A percentile compares a stretch with the other conserved stretches of the same genome.
phyloP scores from a whole-genome alignment of 2,797 vertebrate genomes.

The Decapterus maruadsi region DNA sequence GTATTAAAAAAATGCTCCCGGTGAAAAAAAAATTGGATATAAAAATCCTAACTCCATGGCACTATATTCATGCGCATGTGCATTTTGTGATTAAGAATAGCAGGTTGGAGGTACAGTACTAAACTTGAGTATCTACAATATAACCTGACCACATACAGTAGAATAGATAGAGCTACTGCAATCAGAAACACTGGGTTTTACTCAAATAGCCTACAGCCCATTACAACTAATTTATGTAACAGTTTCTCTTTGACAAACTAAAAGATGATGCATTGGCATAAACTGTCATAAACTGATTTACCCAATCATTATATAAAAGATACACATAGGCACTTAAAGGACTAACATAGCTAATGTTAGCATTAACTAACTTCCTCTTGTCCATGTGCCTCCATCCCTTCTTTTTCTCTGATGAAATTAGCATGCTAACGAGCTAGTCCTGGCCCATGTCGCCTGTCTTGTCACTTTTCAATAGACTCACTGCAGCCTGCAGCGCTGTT shows the following conservation, averaged over 20 bases:
- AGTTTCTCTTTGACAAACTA: background rate
- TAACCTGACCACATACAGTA: background rate
- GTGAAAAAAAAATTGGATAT: constrained; percentile 30
- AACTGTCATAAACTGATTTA: background rate
- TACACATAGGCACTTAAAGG: background rate
- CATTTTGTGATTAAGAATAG: background rate
- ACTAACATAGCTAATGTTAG: no score
- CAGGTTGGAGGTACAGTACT: background rate
- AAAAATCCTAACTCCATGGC: constrained; percentile 9
- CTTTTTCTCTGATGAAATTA: no score
- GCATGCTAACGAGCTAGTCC: no score
- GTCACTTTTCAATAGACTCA: no score
- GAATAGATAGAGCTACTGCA: no score
- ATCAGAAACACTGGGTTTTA: background rate
- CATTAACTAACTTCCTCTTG: no score
- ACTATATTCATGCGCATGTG: background rate
- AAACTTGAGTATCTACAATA: background rate
- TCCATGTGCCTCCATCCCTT: no score
- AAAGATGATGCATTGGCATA: background rate
- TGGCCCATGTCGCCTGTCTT: no score
- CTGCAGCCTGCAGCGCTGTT: no score
- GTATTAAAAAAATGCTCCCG: constrained; percentile 14
- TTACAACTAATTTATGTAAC: background rate
- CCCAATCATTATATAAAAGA: background rate
- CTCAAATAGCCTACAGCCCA: background rate